phyloP scores from a whole-genome alignment of 2,797 vertebrate species.

The Champsocephalus gunnari region DNA sequence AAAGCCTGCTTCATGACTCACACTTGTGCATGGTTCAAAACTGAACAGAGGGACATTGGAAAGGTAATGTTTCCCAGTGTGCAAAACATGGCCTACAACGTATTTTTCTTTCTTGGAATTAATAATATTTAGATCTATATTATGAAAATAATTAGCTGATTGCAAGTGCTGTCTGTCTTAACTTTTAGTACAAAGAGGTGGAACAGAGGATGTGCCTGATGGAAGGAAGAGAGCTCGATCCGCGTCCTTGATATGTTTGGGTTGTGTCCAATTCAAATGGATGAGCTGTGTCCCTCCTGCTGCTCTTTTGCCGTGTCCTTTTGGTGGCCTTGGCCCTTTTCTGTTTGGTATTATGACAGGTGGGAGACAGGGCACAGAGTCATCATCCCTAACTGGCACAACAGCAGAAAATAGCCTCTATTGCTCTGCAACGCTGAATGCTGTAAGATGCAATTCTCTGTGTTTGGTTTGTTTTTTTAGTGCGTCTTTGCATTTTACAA shows the following conservation, averaged over 20 bases:
- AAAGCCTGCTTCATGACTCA: conserved; percentile 68
- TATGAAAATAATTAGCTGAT: not conserved
- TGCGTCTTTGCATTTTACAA: not conserved
- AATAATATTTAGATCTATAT: not conserved
- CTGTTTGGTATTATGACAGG: conserved; percentile 29
- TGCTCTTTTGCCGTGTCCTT: conserved; percentile 39
- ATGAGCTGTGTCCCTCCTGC: conserved; percentile 6
- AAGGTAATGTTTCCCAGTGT: conserved; percentile 32
- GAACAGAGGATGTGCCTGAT: conserved; percentile 11
- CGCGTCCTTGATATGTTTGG: conserved; percentile 34
- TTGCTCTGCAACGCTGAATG: not conserved
- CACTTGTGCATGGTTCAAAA: conserved; percentile 55
- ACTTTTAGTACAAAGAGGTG: not conserved
- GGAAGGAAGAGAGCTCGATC: not conserved
- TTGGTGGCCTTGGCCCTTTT: conserved; percentile 38
- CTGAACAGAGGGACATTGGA: conserved; percentile 28
- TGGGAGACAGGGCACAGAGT: conserved; percentile 23
- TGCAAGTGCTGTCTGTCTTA: not conserved
- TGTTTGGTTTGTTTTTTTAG: not conserved
- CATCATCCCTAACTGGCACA: conserved; percentile 17
- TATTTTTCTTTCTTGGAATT: conserved; percentile 13
- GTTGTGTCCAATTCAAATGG: conserved; percentile 34
- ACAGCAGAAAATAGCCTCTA: conserved; percentile 5
- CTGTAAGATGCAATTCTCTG: not conserved
- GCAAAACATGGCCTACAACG: conserved; percentile 1